Conservation (phyloP, 2,797 vertebrate species). For the Etheostoma nigrum region DNA sequence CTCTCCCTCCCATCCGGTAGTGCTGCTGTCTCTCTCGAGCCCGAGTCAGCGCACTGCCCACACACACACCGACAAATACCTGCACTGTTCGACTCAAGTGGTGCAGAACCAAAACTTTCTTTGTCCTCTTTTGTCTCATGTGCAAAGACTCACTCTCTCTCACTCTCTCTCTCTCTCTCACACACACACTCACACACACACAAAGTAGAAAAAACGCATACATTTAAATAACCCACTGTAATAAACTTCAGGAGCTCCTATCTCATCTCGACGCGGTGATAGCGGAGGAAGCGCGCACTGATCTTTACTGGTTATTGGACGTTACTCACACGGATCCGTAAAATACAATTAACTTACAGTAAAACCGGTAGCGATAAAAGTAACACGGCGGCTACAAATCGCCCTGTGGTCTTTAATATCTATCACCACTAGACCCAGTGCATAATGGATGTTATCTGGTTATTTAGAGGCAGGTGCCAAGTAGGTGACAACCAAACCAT, state of each 20-base stretch:
- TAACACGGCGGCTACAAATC: constrained; percentile 64
- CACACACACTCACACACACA: background rate
- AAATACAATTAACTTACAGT: constrained; percentile 29
- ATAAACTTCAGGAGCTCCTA: constrained; percentile 2
- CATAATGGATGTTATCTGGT: constrained; percentile 53
- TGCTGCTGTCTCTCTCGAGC: constrained; percentile 28
- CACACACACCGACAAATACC: constrained; percentile 38
- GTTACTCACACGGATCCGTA: constrained; percentile 35
- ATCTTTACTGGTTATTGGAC: constrained; percentile 32
- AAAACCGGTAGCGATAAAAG: constrained; percentile 77
- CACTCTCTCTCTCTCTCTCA: background rate
- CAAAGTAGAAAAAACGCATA: background rate
- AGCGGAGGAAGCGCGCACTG: constrained; percentile 33
- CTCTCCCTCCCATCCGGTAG: constrained; percentile 35
- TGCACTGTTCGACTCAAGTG: constrained; percentile 39
- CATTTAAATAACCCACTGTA: background rate
- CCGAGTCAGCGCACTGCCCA: constrained; percentile 51
- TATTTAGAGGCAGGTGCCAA: constrained; percentile 76
- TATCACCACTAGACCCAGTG: constrained; percentile 13
- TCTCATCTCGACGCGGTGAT: constrained; percentile 14
- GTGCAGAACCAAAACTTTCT: constrained; percentile 57
- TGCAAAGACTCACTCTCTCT: background rate
- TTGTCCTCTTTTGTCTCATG: constrained; percentile 18
- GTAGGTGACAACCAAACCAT: constrained; percentile 82
- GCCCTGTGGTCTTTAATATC: constrained; percentile 41